Evolutionary conservation across 1,140 invertebrate genomes (phyloP).

Genomic region (Diorhabda carinulata): DNA sequence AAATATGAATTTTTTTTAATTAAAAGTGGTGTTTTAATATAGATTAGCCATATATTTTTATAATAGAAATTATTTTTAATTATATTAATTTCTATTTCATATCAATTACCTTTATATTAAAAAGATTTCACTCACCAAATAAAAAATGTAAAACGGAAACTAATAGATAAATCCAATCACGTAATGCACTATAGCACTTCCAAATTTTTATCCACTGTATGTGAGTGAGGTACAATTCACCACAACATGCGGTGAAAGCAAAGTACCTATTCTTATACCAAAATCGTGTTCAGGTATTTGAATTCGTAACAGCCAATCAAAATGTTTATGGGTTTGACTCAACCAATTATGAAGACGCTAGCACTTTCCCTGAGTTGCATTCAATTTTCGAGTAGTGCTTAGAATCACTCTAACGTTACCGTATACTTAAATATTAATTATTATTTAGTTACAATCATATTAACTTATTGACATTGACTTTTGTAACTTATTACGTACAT

Average conservation of each 20-base stretch:
- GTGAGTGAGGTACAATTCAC: constrained; percentile 5
- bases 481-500: no score
- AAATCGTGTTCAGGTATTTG: constrained; percentile 34
- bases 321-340: constrained; percentile 17
- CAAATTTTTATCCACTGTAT: background rate
- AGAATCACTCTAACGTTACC: background rate
- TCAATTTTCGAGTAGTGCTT: constrained; percentile 5
- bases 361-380: constrained; percentile 11
- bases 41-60: no score
- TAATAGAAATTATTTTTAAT: no score
- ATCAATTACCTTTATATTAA: background rate
- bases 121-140: background rate
- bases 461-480: no score
- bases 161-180: constrained; percentile 2
- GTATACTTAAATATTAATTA: no score
- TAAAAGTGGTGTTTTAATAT: no score
- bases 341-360: constrained; percentile 21
- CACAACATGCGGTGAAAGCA: constrained; percentile 19
- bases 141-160: constrained; percentile 1
- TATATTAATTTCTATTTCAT: no score
- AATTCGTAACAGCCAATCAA: constrained; percentile 28
- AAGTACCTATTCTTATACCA: constrained; percentile 31
- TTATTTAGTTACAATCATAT: no score
- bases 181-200: background rate
- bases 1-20: no score